phyloP scores from a whole-genome alignment of 64 coral and sea anemone genomes.

The Actinia tenebrosa region DNA sequence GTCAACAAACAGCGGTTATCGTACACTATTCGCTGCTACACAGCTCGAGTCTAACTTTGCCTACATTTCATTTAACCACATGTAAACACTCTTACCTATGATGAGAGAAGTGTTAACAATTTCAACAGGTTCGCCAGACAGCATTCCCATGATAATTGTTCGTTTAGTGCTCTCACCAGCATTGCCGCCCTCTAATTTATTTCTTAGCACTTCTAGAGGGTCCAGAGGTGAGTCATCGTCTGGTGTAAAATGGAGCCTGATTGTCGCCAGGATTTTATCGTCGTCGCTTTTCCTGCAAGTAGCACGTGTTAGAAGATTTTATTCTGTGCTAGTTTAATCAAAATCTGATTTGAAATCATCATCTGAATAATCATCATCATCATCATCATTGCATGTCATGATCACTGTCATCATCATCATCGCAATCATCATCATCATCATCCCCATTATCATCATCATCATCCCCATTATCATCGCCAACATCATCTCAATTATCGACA shows the following conservation, averaged over 20 bases:
- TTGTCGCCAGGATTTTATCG: conserved; percentile 58
- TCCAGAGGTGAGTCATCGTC: conserved; percentile 68
- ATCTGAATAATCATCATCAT: too few relatives aligned
- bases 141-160: conserved; percentile 29
- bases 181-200: conserved; percentile 21
- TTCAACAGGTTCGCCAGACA: conserved; percentile 61
- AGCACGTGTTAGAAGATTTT: background rate
- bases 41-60: too few relatives aligned
- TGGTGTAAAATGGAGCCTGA: conserved; percentile 55
- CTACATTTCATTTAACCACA: too few relatives aligned
- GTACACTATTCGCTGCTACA: too few relatives aligned
- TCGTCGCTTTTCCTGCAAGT: conserved; percentile 47
- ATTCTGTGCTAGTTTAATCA: too few relatives aligned
- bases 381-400: too few relatives aligned
- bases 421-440: background rate
- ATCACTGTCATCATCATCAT: too few relatives aligned
- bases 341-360: too few relatives aligned
- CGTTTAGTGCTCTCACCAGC: background rate
- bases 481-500: background rate
- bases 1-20: too few relatives aligned
- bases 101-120: conserved; percentile 56
- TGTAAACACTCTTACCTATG: conserved; percentile 29
- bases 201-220: conserved; percentile 41
- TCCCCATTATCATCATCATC: too few relatives aligned
- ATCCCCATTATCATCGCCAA: background rate